Evolutionary conservation across 2,888 invertebrate species (phyloP), one percentile per base, ranked within the genome.

Genomic region (Panorpa germanica): DNA sequence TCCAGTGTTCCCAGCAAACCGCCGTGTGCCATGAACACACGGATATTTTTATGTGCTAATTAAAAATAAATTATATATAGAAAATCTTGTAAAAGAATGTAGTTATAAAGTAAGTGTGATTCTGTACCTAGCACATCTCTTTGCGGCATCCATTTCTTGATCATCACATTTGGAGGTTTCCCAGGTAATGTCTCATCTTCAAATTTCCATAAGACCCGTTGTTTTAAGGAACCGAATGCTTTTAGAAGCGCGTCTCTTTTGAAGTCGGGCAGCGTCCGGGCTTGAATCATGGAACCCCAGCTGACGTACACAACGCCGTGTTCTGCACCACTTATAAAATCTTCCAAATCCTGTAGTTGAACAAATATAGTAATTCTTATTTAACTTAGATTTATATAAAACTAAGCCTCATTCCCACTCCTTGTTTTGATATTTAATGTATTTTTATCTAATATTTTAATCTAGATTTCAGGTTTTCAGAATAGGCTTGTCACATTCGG

Each of bases 141-240:
- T 42, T 80, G 80, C 1, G 77, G 75, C 48, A 75, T 48, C 78
- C 77, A 80, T 36, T 66, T 64, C 38, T 57, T 57, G 8, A 68
- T 48, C 45, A 66, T 57, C 25, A 77, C 60, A 44, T 78, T 77
- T 7, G 55, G 46, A 0, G 72, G 65, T 40, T 65, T 55, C 27
- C 56, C 57, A 2, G 59, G 55, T 44, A 73, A 45, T 1, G 59
- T 55, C 2, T 70, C 66, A 40, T 62, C 67, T 44, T 74, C 73
- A 60, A 66, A 70, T 52, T 75, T 77, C 75, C 74, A 77, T 30
- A 78, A 50, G 9, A 76, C 66, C 31, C 59, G 61, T 41, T 70
- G 65, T 30, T 50, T 51, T 8, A 76, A 48, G 5, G 59, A 56
- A 1, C 56, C 49, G 32, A 70, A 60, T 1, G 65, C 70, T 5